Evolutionary conservation across 2,888 invertebrate genomes (phyloP).

Genomic region (Scotopteryx bipunctaria): DNA sequence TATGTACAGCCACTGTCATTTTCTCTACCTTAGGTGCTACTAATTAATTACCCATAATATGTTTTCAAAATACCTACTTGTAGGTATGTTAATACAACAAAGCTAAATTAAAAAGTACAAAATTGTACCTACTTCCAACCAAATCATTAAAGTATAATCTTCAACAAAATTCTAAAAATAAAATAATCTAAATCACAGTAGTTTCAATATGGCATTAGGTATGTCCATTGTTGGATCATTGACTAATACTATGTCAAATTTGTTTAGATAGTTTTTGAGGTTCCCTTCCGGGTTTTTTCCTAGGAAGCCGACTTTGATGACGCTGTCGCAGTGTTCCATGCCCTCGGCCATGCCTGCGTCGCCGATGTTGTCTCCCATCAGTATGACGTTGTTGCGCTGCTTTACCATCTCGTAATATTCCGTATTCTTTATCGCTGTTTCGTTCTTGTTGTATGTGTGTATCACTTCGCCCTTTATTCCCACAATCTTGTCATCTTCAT

Average conservation of each 20-base stretch:
- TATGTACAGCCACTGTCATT: too few species aligned
- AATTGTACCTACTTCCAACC: conserved; percentile 12
- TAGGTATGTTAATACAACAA: too few species aligned
- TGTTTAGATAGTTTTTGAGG: conserved; percentile 88
- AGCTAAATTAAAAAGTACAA: conserved; percentile 5
- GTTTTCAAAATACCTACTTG: too few species aligned
- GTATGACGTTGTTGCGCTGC: conserved; percentile 89
- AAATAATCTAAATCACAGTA: conserved; percentile 57
- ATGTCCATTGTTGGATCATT: conserved; percentile 92
- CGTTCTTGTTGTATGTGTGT: conserved; percentile 97
- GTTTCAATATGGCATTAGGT: conserved; percentile 67
- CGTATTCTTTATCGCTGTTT: conserved; percentile 89
- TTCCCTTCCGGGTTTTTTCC: conserved; percentile 89
- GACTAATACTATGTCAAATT: conserved; percentile 95
- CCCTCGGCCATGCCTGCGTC: conserved; percentile 97
- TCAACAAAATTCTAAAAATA: conserved; percentile 23
- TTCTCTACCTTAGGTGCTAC: too few species aligned
- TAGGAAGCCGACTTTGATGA: conserved; percentile 96
- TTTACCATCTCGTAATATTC: conserved; percentile 90
- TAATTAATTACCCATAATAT: too few species aligned
- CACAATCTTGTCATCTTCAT: conserved; percentile 84
- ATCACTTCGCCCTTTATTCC: conserved; percentile 92
- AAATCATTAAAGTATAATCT: conserved; percentile 11
- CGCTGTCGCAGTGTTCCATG: conserved; percentile 87
- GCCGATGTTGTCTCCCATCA: conserved; percentile 96